phyloP scores from a whole-genome alignment of 2,113 vertebrate genomes.

The Megaceryle maxima region DNA sequence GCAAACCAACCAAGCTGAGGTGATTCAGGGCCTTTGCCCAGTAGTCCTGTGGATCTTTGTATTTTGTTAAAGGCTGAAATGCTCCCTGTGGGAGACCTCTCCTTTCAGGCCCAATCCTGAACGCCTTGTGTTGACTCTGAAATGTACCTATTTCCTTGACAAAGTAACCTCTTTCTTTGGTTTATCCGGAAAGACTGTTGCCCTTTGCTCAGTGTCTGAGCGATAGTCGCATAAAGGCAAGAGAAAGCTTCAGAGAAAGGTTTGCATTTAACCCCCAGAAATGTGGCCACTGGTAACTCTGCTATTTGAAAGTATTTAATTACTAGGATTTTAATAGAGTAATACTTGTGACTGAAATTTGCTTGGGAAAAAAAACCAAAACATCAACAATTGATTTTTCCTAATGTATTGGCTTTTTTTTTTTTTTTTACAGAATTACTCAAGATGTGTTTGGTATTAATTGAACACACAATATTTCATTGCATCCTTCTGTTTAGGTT shows the following conservation, averaged over 20 bases:
- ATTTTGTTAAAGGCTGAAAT: not conserved
- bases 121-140: not conserved
- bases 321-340: not conserved
- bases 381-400: not conserved
- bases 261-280: not conserved
- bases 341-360: not conserved
- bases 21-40: not conserved
- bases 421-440: not conserved
- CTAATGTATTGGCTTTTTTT: not conserved
- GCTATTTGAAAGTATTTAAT: not conserved
- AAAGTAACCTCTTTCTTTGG: not conserved
- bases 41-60: not conserved
- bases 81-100: not conserved
- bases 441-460: not conserved
- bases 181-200: not conserved
- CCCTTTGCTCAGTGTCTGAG: not conserved
- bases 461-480: not conserved
- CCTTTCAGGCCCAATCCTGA: not conserved
- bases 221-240: not conserved
- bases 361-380: not conserved
- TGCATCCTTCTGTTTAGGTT: slow-evolving; percentile 74
- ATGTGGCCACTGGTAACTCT: not conserved
- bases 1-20: not conserved
- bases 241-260: not conserved
- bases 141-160: not conserved